Base-by-base conservation (phyloP, 2,113 vertebrate genomes). In the Colistium nudipinnis region DNA sequence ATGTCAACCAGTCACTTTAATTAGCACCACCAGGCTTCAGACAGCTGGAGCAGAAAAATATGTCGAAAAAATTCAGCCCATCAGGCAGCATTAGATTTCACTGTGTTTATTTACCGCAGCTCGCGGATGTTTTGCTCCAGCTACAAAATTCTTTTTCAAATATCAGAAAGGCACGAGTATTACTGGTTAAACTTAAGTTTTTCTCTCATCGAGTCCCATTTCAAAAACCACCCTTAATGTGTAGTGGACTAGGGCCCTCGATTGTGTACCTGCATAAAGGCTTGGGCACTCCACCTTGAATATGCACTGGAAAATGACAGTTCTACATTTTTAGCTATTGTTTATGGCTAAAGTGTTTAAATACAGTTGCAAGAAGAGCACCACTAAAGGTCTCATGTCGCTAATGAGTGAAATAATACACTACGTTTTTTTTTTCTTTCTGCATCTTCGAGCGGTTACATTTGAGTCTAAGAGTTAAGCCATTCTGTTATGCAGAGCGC, bases 1-100 rank as follows among this genome's bases (percentile, higher is more conserved):
- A 53, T 41, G 55, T 53, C 62, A 73, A 76, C 51, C 48, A 76
- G 30, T n/a, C 36, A n/a, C 7, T 67, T 74, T 70, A 3, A 67
- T 68, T 64, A 60, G 36, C 62, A 4, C 2, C 45, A 67, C 64
- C 5, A 35, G 51, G 12, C 11, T 59, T 44, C 74, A 39, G 64
- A 12, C 1, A 24, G 49, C 35, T 59, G 44, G n/a, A 24, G 49
- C 39, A 69, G 44, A 31, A 60, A 51, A 53, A 56, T 25, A 55
- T 22, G 6, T 62, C 4, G 4, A 8, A 38, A 20, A 38, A 20
- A 24, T 9, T 25, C 16, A 27, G 66, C 62, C 17, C 45, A 61
- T 52, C 24, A 9, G 33, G 6, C 41, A 8, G 55, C 28, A 24
- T 22, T 14, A 13, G 5, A 47, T 73, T 35, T 49, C 10, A 51